Conservation (phyloP, 1,140 invertebrate genomes). For the Ceratitis capitata region DNA sequence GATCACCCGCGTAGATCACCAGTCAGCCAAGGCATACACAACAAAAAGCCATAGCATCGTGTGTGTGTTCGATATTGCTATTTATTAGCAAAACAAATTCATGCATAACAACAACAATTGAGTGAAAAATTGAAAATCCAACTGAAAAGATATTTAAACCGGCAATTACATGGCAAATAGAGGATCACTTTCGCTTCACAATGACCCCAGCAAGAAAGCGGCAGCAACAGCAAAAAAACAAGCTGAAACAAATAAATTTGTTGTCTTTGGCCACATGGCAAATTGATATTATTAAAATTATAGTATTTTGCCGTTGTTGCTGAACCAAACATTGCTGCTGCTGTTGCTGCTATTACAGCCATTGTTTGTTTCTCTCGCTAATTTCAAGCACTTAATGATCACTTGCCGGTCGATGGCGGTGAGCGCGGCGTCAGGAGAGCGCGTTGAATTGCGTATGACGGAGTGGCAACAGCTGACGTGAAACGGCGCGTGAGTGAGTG, state of each 20-base stretch:
- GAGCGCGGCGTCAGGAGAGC: background rate
- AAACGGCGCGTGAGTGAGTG: too few relatives aligned
- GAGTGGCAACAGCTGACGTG: background rate
- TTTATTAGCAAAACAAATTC: background rate
- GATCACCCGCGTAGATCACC: background rate
- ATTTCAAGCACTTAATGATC: background rate
- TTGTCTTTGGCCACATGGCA: background rate
- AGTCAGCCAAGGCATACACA: background rate
- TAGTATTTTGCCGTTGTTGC: background rate
- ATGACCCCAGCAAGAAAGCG: background rate
- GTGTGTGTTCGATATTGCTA: too few relatives aligned
- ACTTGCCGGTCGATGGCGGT: background rate
- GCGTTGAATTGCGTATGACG: background rate
- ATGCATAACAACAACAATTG: background rate
- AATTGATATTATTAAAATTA: slow-evolving; percentile 16
- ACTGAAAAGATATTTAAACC: slow-evolving; percentile 3
- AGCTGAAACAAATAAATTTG: background rate
- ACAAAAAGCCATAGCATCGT: too few relatives aligned
- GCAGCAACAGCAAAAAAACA: background rate
- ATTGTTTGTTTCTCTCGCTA: background rate
- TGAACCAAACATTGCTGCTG: background rate
- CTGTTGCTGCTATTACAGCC: background rate
- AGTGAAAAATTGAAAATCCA: slow-evolving; percentile 13
- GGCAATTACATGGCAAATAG: background rate
- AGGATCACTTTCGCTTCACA: slow-evolving; percentile 22